A percentile compares a stretch with the other conserved stretches of the same genome.
Conservation (phyloP, 2,113 vertebrate genomes). For the Elephantulus edwardii region DNA sequence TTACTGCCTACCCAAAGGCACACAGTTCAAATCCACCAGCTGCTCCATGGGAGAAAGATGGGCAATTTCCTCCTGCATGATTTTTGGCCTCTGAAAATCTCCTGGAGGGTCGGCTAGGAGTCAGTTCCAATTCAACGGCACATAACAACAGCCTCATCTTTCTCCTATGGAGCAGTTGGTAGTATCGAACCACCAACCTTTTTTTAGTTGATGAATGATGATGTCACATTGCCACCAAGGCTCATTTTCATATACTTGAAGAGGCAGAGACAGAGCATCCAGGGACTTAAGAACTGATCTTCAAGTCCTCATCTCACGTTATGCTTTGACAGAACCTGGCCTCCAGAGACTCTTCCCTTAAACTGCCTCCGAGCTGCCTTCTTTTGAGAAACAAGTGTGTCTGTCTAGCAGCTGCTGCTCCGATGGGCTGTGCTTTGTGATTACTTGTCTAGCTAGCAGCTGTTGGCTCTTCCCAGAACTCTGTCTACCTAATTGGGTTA, state of each 20-base stretch:
- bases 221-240: no score
- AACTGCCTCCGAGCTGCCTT: background rate
- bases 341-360: background rate
- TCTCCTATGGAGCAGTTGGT: no score
- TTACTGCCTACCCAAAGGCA: background rate
- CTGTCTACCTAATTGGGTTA: conserved; percentile 69
- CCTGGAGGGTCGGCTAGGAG: no score
- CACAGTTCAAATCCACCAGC: background rate
- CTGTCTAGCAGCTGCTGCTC: background rate
- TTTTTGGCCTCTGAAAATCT: no score
- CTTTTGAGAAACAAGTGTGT: conserved; percentile 43
- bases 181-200: no score
- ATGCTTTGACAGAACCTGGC: background rate
- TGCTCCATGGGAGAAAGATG: background rate
- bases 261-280: background rate
- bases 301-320: background rate
- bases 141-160: no score
- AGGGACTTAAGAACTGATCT: background rate
- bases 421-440: conserved; percentile 45
- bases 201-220: no score
- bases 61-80: background rate
- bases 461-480: conserved; percentile 17
- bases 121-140: no score
- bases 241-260: no score
- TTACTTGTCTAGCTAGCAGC: conserved; percentile 42